Evolutionary conservation across 1,140 invertebrate genomes (phyloP).

Genomic region (Himalopsyche phryganea): DNA sequence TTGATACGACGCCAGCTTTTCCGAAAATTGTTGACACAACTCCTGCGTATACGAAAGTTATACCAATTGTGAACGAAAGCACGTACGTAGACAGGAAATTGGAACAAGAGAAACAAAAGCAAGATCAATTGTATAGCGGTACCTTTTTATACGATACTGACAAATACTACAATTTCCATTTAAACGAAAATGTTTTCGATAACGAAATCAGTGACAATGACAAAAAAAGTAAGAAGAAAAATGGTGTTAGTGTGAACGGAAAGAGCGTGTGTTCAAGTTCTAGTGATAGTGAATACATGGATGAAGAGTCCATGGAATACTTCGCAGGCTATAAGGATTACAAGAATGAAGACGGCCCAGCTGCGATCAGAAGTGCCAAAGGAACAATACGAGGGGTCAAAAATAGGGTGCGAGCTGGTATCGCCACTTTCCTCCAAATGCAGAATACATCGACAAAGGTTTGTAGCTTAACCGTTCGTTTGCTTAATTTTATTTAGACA

Average conservation of each 20-base stretch:
- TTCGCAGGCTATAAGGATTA: slow-evolving; percentile 81
- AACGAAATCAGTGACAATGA: slow-evolving; percentile 43
- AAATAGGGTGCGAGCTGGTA: slow-evolving; percentile 89
- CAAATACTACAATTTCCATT: slow-evolving; percentile 76
- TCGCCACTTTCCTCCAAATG: slow-evolving; percentile 87
- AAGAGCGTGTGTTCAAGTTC: slow-evolving; percentile 40
- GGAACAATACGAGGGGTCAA: slow-evolving; percentile 90
- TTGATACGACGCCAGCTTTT: slow-evolving; percentile 37
- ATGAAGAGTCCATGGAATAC: slow-evolving; percentile 60
- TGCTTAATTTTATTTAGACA: neutral
- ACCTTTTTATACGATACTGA: slow-evolving; percentile 66
- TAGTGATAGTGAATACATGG: slow-evolving; percentile 44
- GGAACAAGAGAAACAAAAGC: slow-evolving; percentile 52
- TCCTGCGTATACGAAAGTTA: slow-evolving; percentile 8
- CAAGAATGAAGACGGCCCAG: slow-evolving; percentile 59
- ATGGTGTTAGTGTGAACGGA: slow-evolving; percentile 36
- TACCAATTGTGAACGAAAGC: slow-evolving; percentile 59
- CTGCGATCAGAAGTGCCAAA: slow-evolving; percentile 81
- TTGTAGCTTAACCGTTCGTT: slow-evolving; percentile 36
- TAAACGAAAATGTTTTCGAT: slow-evolving; percentile 69
- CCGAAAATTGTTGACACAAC: slow-evolving; percentile 15
- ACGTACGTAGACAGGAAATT: slow-evolving; percentile 64
- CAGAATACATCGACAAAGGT: slow-evolving; percentile 70
- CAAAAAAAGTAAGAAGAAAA: slow-evolving; percentile 34
- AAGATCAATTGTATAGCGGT: slow-evolving; percentile 50